A percentile compares a stretch with the other conserved stretches of the same genome.
These are phyloP conservation scores for Nephotettix cincticeps DNA, from an alignment of 1,140 invertebrate genomes.

Conservation along the genomic window DNA sequence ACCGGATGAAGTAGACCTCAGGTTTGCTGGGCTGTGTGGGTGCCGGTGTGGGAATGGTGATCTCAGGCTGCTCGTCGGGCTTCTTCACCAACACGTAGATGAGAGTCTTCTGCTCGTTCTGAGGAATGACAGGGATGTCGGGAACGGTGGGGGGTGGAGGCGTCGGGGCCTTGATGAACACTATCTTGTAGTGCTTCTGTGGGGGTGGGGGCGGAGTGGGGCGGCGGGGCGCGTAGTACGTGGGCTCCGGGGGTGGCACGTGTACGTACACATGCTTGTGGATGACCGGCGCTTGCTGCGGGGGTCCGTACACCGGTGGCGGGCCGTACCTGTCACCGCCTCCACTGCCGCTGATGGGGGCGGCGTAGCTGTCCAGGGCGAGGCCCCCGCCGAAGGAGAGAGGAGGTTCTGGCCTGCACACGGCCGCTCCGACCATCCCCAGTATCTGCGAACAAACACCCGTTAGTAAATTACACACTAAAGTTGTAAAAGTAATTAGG, in stretches of 20 bases:
- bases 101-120: conserved; percentile 83
- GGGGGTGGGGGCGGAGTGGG: conserved; percentile 54
- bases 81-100: conserved; percentile 90
- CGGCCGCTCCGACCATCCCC: conserved; percentile 35
- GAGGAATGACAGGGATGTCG: conserved; percentile 66
- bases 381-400: conserved; percentile 32
- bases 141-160: conserved; percentile 75
- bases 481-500: too few relatives aligned
- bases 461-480: too few relatives aligned
- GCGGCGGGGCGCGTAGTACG: conserved; percentile 59
- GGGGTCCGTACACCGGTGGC: conserved; percentile 66
- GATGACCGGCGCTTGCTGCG: conserved; percentile 68
- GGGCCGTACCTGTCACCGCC: conserved; percentile 54
- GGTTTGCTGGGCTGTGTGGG: conserved; percentile 81
- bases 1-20: conserved; percentile 85
- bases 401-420: conserved; percentile 37
- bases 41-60: conserved; percentile 71
- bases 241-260: conserved; percentile 79
- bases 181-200: conserved; percentile 87
- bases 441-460: conserved; percentile 38
- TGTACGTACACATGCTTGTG: conserved; percentile 87
- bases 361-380: conserved; percentile 42
- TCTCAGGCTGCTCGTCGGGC: conserved; percentile 76
- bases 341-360: conserved; percentile 39
- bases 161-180: conserved; percentile 84